These are phyloP conservation scores for Trematomus loennbergii DNA, from an alignment of 2,113 vertebrate species.

Conservation along the genomic window DNA sequence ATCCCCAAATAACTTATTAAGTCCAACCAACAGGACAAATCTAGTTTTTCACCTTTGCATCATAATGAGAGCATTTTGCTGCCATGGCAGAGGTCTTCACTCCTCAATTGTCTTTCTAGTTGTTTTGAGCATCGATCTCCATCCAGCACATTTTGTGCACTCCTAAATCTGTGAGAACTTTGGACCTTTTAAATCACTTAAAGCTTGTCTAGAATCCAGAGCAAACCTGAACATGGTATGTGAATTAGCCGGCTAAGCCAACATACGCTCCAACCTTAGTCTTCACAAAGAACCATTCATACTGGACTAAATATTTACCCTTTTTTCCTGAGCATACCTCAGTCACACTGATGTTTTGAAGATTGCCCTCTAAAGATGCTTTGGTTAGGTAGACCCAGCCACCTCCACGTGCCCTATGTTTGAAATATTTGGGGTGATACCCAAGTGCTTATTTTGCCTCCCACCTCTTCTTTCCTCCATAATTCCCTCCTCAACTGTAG, in stretches of 20 bases:
- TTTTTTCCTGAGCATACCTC: conserved; percentile 32
- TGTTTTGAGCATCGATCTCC: neutral
- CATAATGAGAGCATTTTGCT: neutral
- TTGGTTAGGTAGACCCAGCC: neutral
- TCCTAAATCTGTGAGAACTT: neutral
- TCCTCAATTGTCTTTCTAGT: too few species aligned
- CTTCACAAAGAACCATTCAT: conserved; percentile 73
- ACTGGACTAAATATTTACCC: conserved; percentile 34
- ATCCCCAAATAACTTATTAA: neutral
- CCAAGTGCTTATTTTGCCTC: neutral
- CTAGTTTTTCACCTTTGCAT: neutral
- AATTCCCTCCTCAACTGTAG: neutral
- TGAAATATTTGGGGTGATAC: neutral
- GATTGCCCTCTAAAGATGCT: conserved; percentile 4
- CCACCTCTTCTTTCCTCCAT: neutral
- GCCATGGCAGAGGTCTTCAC: too few species aligned
- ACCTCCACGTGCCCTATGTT: neutral
- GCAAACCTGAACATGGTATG: conserved; percentile 55
- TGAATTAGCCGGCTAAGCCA: conserved; percentile 58
- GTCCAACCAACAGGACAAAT: neutral
- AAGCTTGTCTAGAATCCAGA: conserved; percentile 46
- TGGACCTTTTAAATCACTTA: neutral
- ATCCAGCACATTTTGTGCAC: neutral
- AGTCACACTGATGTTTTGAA: conserved; percentile 6
- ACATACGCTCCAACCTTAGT: conserved; percentile 10